Evolutionary conservation across 2,113 vertebrate species (phyloP).

Genomic region (Carassius auratus): DNA sequence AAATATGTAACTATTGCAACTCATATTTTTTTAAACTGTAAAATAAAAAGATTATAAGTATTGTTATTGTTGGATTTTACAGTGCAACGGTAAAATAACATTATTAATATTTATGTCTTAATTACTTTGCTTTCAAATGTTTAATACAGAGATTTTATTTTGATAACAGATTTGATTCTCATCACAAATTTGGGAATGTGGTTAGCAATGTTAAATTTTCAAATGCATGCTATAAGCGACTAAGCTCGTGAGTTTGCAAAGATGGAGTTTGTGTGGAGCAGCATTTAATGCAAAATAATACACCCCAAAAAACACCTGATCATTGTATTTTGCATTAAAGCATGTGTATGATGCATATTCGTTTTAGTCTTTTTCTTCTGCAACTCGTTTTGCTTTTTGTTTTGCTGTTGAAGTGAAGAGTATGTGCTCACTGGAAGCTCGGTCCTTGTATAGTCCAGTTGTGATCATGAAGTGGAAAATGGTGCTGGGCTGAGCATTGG

Average conservation of each 20-base stretch:
- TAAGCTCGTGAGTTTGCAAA: background rate
- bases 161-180: background rate
- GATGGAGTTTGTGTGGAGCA: background rate
- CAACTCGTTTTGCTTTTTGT: background rate
- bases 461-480: conserved; percentile 97
- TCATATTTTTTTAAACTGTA: too few species aligned
- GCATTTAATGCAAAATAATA: background rate
- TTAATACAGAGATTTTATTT: background rate
- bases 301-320: background rate
- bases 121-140: background rate
- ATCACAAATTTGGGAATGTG: too few species aligned
- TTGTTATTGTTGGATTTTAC: too few species aligned
- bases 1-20: too few species aligned
- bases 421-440: conserved; percentile 83
- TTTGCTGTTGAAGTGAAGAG: background rate
- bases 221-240: background rate
- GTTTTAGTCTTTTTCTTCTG: background rate
- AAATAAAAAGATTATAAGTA: too few species aligned
- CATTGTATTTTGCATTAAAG: background rate
- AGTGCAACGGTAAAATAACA: too few species aligned
- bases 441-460: conserved; percentile 88
- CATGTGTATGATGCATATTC: background rate
- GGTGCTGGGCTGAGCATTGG: conserved; percentile 64
- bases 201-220: background rate
- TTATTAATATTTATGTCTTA: background rate